These are phyloP conservation scores for Butorides virescens DNA, from an alignment of 2,113 vertebrate species.

Conservation along the genomic window DNA sequence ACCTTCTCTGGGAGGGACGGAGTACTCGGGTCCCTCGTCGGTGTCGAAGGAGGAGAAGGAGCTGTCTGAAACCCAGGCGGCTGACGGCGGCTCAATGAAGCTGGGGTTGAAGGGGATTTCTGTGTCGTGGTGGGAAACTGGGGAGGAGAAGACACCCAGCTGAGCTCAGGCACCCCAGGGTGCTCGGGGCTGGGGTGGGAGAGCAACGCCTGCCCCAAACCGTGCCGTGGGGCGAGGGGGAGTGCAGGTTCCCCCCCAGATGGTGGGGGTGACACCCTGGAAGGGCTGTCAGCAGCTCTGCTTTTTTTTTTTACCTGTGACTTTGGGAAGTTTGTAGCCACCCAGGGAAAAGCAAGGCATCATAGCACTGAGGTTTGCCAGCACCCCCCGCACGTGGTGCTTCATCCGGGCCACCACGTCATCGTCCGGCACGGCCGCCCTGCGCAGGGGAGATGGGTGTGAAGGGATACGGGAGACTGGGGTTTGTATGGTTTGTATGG, in stretches of 20 bases:
- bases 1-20: conserved; percentile 90
- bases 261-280: too few relatives aligned
- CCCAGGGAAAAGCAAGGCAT: conserved; percentile 84
- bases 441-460: neutral
- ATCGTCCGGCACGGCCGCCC: conserved; percentile 55
- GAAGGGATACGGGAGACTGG: accelerated
- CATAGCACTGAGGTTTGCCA: conserved; percentile 82
- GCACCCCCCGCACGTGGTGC: conserved; percentile 84
- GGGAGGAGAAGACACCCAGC: neutral
- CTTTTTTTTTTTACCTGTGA: conserved; percentile 81
- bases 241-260: neutral
- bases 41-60: conserved; percentile 88
- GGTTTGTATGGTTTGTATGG: accelerated
- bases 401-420: conserved; percentile 82
- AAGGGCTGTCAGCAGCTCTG: neutral
- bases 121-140: conserved; percentile 93
- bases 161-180: neutral
- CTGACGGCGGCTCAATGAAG: conserved; percentile 91
- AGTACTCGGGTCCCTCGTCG: conserved; percentile 84
- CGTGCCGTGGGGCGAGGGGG: accelerated
- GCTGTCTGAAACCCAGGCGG: conserved; percentile 88
- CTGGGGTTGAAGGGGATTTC: conserved; percentile 97
- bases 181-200: neutral
- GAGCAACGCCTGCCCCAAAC: neutral
- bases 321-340: conserved; percentile 87